phyloP scores from a whole-genome alignment of 1,140 invertebrate species.

The Drosophila prosaltans region DNA sequence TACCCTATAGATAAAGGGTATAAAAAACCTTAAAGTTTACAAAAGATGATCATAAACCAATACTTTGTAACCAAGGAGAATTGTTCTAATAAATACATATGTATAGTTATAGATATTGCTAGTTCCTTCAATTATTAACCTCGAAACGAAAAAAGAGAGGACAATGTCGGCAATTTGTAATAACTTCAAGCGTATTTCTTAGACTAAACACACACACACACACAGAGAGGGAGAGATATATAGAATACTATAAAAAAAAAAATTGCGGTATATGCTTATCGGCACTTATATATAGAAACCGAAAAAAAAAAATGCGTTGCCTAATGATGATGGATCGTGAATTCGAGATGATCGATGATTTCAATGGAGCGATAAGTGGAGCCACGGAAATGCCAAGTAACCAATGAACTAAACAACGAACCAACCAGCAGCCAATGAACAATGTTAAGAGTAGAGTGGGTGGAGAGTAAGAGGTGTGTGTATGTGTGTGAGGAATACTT shows the following conservation, averaged over 20 bases:
- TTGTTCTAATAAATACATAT: no score
- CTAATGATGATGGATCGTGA: slow-evolving; percentile 81
- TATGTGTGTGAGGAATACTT: slow-evolving; percentile 14
- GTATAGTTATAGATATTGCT: neutral
- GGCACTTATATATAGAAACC: slow-evolving; percentile 13
- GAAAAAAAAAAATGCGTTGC: slow-evolving; percentile 42
- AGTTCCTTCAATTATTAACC: neutral
- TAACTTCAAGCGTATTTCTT: slow-evolving; percentile 54
- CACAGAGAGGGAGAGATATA: neutral
- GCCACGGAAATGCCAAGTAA: slow-evolving; percentile 41
- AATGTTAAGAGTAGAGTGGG: neutral
- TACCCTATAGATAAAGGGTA: no score
- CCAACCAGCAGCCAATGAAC: slow-evolving; percentile 12
- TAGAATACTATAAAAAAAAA: neutral
- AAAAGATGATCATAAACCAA: slow-evolving; percentile 7
- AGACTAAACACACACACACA: neutral
- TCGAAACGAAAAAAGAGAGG: neutral
- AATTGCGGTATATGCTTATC: slow-evolving; percentile 8
- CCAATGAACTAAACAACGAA: neutral
- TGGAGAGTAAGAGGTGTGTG: neutral
- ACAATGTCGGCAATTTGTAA: slow-evolving; percentile 34
- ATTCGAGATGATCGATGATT: slow-evolving; percentile 81
- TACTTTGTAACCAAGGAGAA: neutral
- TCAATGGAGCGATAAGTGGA: slow-evolving; percentile 54
- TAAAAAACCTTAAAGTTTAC: slow-evolving; percentile 9